Base-by-base conservation (phyloP, 2,797 vertebrate genomes). In the Sebastes iracundus region DNA sequence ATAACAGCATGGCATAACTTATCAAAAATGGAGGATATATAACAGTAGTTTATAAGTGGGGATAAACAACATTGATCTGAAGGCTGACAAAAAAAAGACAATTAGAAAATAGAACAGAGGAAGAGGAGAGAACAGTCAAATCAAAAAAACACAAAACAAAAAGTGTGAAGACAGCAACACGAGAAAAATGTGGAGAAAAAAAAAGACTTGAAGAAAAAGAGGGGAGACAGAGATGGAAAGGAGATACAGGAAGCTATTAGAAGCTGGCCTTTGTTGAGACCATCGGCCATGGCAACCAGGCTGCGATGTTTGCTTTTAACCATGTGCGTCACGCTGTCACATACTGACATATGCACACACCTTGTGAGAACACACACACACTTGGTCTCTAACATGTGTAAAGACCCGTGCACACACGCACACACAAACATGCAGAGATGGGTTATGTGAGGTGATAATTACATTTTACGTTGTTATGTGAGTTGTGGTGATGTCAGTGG, bases 271-370 rank as follows among this genome's bases (percentile, higher is more conserved):
- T 86, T 87, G 86, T 85, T 81, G 64, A 78, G 82, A 69, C 75
- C 0, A 2, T 64, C 14, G n/a, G 65, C 82, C 87, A 72, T 89
- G 79, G 90, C 82, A 91, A 93, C 93, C 72, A 67, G 69, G 27
- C 72, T 22, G 77, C n/a, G 2, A 53, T 75, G 79, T 79, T 81
- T 65, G 75, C 72, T 68, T 5, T 42, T 72, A 72, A 66, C 83
- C 30, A 28, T 55, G 75, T 49, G 72, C 72, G 75, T 90, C 86
- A 89, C 59, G 7, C 22, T 16, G 72, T 56, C 85, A 74, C 81
- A 76, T 64, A 52, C 68, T 46, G 60, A 85, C 77, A 73, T 33
- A 62, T 28, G 27, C 66, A 65, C 72, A 72, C 71, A 70, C 38
- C 33, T 72, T 72, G 23, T 69, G 60, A 66, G 75, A 32, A 60